Evolutionary conservation across 2,888 invertebrate genomes (phyloP), one percentile per base, ranked within the genome.

Genomic region (Melieria picta): DNA sequence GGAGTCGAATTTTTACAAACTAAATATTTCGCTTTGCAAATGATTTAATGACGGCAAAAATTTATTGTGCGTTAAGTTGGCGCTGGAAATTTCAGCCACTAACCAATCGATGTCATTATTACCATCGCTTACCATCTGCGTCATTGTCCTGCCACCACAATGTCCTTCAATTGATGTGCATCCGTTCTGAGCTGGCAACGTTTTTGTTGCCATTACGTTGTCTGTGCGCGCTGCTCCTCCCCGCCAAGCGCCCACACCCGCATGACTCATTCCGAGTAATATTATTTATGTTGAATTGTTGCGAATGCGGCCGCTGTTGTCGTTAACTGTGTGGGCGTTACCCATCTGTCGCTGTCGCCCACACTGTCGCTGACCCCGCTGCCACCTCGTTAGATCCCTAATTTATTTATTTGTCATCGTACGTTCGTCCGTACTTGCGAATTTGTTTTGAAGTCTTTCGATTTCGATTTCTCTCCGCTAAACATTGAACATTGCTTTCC

Each of bases 21-120:
- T 71, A 69, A 72, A 66, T 71, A 69, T 71, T 68, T 71, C 74
- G 74, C 72, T 79, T 77, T 66, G 74, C 67, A 78, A 81, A 81
- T 84, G 82, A 84, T 82, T 84, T 84, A 84, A 85, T 81, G 85
- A 80, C 79, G 79, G 74, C 77, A 80, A 82, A 83, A 84, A 84
- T 84, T 85, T 85, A 84, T 84, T 81, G 82, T 82, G 81, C 84
- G 83, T 84, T 77, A 84, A 84, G 64, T 62, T 62, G n/a, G 57
- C 3, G 30, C 50, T 50, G 13, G 16, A 13, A 57, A 13, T 57
- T 30, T 2, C 30, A 30, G 30, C 30, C 30, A 30, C 30, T 2
- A 30, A 30, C 30, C 30, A 30, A 30, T 30, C 30, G 30, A 30
- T 30, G 30, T 30, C 30, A 30, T 30, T 30, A 30, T 30, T 30